Evolutionary conservation across 2,888 invertebrate species (phyloP), one percentile per base, ranked within the genome.

Genomic region (Drosophila engyochracea): DNA sequence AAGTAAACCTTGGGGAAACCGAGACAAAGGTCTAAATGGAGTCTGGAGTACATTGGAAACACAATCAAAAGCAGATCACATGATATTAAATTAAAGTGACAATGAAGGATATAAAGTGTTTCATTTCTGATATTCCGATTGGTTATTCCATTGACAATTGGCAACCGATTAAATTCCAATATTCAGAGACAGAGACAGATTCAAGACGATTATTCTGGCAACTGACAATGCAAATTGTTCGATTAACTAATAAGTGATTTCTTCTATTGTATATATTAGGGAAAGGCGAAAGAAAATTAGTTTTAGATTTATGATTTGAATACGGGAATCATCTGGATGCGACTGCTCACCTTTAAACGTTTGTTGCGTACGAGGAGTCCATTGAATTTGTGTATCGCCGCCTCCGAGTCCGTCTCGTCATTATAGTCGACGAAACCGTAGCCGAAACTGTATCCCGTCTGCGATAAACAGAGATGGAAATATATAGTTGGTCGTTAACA

Each of bases 401-500:
- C 95, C 60, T 96, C 94, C 19, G 98, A 98, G 94, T 98, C 97
- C 89, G 96, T 96, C 74, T 97, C 96, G 63, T 96, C 95, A 64
- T 96, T 95, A 93, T 97, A 98, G 93, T 98, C 98, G 25, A 98
- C 98, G 94, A 99, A 99, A 19, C 98, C 99, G 94, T 98, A 99
- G 44, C 99, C 99, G 93, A 97, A 98, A 94, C 98, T 98, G 94
- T 98, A 98, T 54, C 98, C 98, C 93, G 98, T 98, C 95, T 97
- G 76, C 58, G 62, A 70, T 62, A 52, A 63, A 12, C 1, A 31
- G 16, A 69, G 62, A 76, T 47, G n/a, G 1, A 47, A 22, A 16
- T 33, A 49, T 41, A 39, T 41, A 19, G 58, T 47, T 47, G 16
- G 47, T 25, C 16, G 41, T 58, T 19, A 44, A 25, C 25, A 58